These are phyloP conservation scores for Monopis laevigella DNA, from an alignment of 2,888 invertebrate species.

Conservation along the genomic window DNA sequence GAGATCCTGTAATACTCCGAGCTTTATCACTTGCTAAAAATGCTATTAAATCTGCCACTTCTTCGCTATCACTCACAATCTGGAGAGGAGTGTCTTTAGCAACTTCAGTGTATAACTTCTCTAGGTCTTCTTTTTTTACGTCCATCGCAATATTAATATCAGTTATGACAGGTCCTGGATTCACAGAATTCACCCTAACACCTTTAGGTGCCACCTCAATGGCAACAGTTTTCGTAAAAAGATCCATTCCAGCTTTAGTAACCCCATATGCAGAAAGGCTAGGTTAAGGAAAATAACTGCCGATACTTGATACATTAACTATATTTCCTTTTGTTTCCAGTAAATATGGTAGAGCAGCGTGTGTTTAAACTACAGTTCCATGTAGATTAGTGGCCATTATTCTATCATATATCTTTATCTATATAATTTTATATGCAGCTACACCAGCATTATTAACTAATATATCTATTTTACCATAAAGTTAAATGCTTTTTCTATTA, in stretches of 20 bases:
- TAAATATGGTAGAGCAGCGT: conserved; percentile 23
- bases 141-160: conserved; percentile 34
- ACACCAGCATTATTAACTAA: conserved; percentile 32
- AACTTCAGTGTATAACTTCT: conserved; percentile 18
- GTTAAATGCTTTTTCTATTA: conserved; percentile 24
- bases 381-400: conserved; percentile 29
- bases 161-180: conserved; percentile 74
- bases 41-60: conserved; percentile 27
- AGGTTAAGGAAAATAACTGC: not conserved
- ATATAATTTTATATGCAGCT: conserved; percentile 18
- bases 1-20: conserved; percentile 31
- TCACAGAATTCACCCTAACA: conserved; percentile 76
- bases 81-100: conserved; percentile 23
- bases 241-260: conserved; percentile 79
- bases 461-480: conserved; percentile 29
- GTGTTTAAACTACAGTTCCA: conserved; percentile 26
- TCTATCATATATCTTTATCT: conserved; percentile 30
- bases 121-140: conserved; percentile 19
- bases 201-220: conserved; percentile 65
- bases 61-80: conserved; percentile 25
- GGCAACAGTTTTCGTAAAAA: conserved; percentile 75
- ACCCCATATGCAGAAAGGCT: conserved; percentile 60
- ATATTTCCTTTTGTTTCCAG: conserved; percentile 28
- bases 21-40: conserved; percentile 35
- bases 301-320: conserved; percentile 30